Conservation (phyloP, 2,113 vertebrate genomes). For the Ctenodactylus gundi region DNA sequence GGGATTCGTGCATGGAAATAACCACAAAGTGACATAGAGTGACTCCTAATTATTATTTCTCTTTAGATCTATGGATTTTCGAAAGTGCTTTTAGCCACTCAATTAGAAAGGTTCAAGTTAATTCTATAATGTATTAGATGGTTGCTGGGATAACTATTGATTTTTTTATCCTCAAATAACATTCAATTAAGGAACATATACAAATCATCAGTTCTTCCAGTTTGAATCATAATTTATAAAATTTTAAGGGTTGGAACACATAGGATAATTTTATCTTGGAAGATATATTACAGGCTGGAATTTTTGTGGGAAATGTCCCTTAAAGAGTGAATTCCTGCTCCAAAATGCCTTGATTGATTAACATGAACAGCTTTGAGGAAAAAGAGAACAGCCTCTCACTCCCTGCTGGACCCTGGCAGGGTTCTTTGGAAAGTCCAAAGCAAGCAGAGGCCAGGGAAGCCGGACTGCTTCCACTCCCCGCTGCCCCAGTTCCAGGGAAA, state of each 20-base stretch:
- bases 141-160: constrained; percentile 38
- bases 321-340: constrained; percentile 25
- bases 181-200: constrained; percentile 6
- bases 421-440: constrained; percentile 40
- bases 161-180: not conserved
- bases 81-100: constrained; percentile 55
- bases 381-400: not conserved
- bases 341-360: constrained; percentile 39
- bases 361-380: constrained; percentile 45
- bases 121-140: constrained; percentile 46
- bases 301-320: constrained; percentile 45
- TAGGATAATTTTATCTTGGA: not conserved
- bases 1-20: not conserved
- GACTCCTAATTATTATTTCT: not conserved
- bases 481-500: constrained; percentile 44
- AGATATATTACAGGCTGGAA: constrained; percentile 15
- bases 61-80: not conserved
- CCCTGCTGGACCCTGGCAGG: constrained; percentile 25
- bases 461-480: constrained; percentile 10
- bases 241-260: not conserved
- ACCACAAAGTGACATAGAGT: not conserved
- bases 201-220: not conserved
- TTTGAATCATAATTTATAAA: not conserved
- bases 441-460: constrained; percentile 10
- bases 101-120: constrained; percentile 22